Base-by-base conservation (phyloP, 2,888 invertebrate species). In the Andrena minutula region DNA sequence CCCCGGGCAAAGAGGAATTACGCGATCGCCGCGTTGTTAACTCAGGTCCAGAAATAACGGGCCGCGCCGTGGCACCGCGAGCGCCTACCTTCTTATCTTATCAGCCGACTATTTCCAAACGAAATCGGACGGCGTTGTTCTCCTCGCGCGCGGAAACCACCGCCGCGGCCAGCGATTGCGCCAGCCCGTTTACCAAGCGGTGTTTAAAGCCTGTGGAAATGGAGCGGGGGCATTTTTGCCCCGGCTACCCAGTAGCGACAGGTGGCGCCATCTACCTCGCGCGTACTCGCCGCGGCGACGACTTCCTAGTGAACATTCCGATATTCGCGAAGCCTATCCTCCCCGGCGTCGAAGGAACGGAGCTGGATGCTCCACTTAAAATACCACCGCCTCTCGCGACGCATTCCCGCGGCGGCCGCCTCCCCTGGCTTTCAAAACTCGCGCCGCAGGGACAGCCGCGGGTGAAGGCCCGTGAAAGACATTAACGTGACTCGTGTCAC, bases 201-300 rank as follows among this genome's bases (percentile, higher is more conserved):
- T 12, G 41, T 12, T 56, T 65, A 56, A 35, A 56, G 35, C 41
- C 2, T 26, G 28, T 12, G 16, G 56, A 51, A 56, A 69, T 2
- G 20, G 53, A 20, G 35, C 16, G 7, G 12, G n/a, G 35, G n/a
- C 12, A 58, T 10, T 69, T 58, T 75, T 51, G 47, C 16, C 20
- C 51, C n/a, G 5, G 66, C 6, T 10, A 26, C 30, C 32, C 53
- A 91, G 91, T 92, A 90, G 91, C 89, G 80, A 83, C 79, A 71
- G 65, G 91, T 91, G 92, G 89, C 91, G 93, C 93, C 92, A 92
- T 92, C 93, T 92, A 12, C 49, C 32, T 10, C 82, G 71, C 64
- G 47, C 12, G 12, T 41, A 41, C 12, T 16, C 41, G 4, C 12
- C 41, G 51, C n/a, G 20, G 2, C 20, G 8, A 20, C 20, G 51